Percentiles rank a stretch among this genome's conserved stretches.
These are phyloP conservation scores for Malacosoma neustria DNA, from an alignment of 2,888 invertebrate species.

Conservation along the genomic window DNA sequence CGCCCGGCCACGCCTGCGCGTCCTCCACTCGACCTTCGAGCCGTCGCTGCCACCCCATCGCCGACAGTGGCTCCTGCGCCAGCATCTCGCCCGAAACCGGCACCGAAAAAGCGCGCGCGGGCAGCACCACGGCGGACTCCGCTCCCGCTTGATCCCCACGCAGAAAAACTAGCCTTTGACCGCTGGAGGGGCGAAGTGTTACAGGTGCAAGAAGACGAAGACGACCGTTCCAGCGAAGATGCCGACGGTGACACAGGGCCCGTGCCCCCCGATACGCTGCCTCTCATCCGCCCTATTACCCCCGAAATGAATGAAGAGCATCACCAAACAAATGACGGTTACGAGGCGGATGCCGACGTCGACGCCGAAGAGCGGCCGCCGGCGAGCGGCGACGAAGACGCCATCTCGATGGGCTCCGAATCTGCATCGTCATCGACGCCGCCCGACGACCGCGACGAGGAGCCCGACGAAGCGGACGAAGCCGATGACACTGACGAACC, in stretches of 20 bases:
- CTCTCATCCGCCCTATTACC: conserved; percentile 5
- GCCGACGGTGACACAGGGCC: conserved; percentile 16
- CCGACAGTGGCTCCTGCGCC: conserved; percentile 11
- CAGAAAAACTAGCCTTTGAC: conserved; percentile 50
- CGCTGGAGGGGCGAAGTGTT: conserved; percentile 48
- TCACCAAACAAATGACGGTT: conserved; percentile 13
- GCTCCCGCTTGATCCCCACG: conserved; percentile 29
- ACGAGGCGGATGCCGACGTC: conserved; percentile 13
- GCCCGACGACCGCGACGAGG: conserved; percentile 16
- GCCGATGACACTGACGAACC: conserved; percentile 6
- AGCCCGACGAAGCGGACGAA: conserved; percentile 13
- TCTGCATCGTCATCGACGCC: conserved; percentile 26
- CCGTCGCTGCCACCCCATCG: conserved; percentile 14
- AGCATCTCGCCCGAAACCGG: conserved; percentile 12
- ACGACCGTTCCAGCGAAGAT: conserved; percentile 40
- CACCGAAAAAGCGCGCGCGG: conserved; percentile 22
- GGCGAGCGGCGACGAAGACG: conserved; percentile 25
- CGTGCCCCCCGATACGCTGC: conserved; percentile 9
- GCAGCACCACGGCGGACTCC: conserved; percentile 20
- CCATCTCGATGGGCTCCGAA: conserved; percentile 28
- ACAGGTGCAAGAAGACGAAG: conserved; percentile 28
- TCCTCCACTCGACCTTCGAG: conserved; percentile 28
- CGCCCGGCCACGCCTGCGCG: conserved; percentile 15
- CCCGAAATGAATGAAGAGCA: conserved; percentile 7
- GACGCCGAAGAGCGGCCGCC: conserved; percentile 13